Evolutionary conservation across 2,113 vertebrate genomes (phyloP).

Genomic region (Leptocoma aspasia): DNA sequence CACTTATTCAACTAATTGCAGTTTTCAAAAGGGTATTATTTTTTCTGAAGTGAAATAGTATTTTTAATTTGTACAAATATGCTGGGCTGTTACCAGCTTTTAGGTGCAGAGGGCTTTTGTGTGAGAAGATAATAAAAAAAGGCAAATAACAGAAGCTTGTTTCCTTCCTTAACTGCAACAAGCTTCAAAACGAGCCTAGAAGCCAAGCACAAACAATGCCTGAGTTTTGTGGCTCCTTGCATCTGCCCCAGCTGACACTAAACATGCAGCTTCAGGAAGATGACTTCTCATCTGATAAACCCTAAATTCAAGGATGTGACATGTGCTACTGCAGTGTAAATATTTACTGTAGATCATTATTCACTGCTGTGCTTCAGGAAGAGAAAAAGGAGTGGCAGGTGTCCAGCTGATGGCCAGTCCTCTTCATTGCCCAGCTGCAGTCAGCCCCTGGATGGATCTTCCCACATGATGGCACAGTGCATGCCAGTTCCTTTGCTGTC

Average conservation of each 20-base stretch:
- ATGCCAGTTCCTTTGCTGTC: background rate
- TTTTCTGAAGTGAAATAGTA: background rate
- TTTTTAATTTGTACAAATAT: background rate
- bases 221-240: background rate
- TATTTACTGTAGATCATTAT: background rate
- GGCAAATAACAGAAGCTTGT: background rate
- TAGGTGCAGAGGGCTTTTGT: background rate
- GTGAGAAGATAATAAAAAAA: background rate
- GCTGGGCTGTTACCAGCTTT: background rate
- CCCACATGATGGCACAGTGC: accelerated
- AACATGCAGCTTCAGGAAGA: background rate
- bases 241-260: background rate
- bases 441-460: background rate
- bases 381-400: background rate
- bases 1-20: background rate
- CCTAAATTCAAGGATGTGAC: background rate
- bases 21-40: background rate
- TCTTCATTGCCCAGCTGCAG: background rate
- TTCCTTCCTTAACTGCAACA: background rate
- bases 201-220: background rate
- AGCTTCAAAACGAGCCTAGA: background rate
- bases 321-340: background rate
- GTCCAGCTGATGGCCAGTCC: background rate
- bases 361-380: background rate
- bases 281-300: background rate